Base-by-base conservation (phyloP, 1,140 invertebrate genomes). In the Pemphigus obesinymphae region DNA sequence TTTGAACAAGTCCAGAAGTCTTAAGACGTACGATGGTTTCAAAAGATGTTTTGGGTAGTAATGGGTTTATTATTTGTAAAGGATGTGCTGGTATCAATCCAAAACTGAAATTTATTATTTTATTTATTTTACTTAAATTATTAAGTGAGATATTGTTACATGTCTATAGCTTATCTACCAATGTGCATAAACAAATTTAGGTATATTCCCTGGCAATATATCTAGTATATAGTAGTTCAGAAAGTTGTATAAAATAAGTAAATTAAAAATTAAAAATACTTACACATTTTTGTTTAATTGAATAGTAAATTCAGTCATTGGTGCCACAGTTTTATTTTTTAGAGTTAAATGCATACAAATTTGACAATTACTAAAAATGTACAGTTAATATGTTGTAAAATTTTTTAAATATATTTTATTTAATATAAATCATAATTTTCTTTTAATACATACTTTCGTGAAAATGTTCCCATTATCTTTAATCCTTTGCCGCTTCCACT, bases 301-400 rank as follows among this genome's bases (percentile, higher is more conserved):
- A 87, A 99, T 95, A 40, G 97, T 98, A 89, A 99, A 99, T 11
- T 92, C 93, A 84, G 89, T 91, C 95, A 99, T 98, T 20, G 96
- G 92, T 86, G 98, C 96, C 96, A 99, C 97, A 3, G 98, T 97
- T 89, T 97, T 97, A 88, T 99, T 99, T 53, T 92, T 95, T 85
- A 99, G 93, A 1, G 94, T 97, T 91, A 99, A 92, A 85, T 99
- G 98, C 96, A 99, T 99, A 82, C 91, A 91, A 50, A 98, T 93
- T 87, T 94, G 93, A 7, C 94, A 94, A 86, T 91, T 92, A 85
- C 94, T 92, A 83, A 82, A 82, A 29, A 34, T 8, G 3, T 53
- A 84, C 23, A 83, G 84, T 55, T 66, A 83, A 37, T 82, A 75
- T 8, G 45, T 78, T 82, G 11, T 82, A n/a, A 61, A 81, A 82